Evolutionary conservation across 2,797 vertebrate genomes (phyloP), one percentile per base, ranked within the genome.

Genomic region (Mallotus villosus): DNA sequence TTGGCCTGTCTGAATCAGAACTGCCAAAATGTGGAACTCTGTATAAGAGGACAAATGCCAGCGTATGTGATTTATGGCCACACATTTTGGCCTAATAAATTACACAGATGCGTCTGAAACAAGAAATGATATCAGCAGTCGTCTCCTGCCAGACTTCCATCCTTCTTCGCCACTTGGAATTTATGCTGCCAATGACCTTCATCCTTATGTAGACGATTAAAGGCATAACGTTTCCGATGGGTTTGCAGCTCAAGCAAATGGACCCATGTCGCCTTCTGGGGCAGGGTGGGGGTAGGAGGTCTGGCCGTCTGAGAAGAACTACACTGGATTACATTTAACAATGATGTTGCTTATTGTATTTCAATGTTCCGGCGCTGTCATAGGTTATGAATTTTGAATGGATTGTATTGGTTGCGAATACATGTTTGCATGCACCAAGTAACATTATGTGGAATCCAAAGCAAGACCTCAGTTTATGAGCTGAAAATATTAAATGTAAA

Each of bases 1-100:
- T 73, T 55, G 75, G 83, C 67, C 78, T 82, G 81, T 77, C 81
- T 62, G 80, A 78, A 81, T 71, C 67, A 72, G 76, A 81, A 84
- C 69, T 32, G 62, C 66, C 70, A 67, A 32, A 66, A 77, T 82
- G 77, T 77, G 77, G 29, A 78, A 81, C 57, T 63, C 29, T 1
- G 19, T 67, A 29, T 25, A 61, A 57, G 37, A 69, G 17, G 53
- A 69, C 46, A 58, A 58, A 70, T 69, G 60, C 51, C 25, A 63
- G 61, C 32, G 62, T 68, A 46, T 68, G 41, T 70, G 77, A 84
- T 84, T 83, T 80, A 80, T 79, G 70, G 77, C 70, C 71, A 21
- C 61, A 69, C 73, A 27, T 74, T 76, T 67, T 70, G 68, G 72
- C 16, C 74, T 72, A 68, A 84, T 86, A 79, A 83, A 83, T 86